These are phyloP conservation scores for Patella vulgata DNA, from an alignment of 1,140 invertebrate genomes.

Conservation along the genomic window DNA sequence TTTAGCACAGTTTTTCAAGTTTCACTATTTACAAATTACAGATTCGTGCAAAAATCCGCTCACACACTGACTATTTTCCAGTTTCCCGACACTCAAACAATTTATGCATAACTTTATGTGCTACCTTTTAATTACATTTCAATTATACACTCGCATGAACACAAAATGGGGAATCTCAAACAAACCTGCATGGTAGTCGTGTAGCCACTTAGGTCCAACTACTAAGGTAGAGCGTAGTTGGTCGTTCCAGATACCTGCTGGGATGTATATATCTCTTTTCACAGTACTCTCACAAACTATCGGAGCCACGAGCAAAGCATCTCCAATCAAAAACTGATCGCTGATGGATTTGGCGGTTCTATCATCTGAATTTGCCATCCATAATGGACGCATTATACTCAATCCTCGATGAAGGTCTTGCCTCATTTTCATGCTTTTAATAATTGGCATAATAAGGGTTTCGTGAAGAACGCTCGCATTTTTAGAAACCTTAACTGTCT, in stretches of 20 bases:
- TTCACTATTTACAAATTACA: too few relatives aligned
- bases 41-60: too few relatives aligned
- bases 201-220: conserved; percentile 32
- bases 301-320: conserved; percentile 84
- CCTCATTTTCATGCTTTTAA: conserved; percentile 69
- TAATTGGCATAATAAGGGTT: conserved; percentile 72
- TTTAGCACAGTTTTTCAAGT: too few relatives aligned
- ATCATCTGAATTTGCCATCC: conserved; percentile 89
- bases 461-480: conserved; percentile 77
- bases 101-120: too few relatives aligned
- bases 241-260: conserved; percentile 48
- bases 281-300: conserved; percentile 76
- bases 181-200: conserved; percentile 20
- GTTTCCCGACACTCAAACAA: too few relatives aligned
- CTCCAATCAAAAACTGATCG: conserved; percentile 87
- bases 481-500: conserved; percentile 74
- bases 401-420: conserved; percentile 76
- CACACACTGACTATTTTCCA: too few relatives aligned
- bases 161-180: conserved; percentile 35
- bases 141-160: conserved; percentile 16
- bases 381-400: conserved; percentile 81
- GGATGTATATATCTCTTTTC: conserved; percentile 76
- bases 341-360: conserved; percentile 76
- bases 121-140: too few relatives aligned
- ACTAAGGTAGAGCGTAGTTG: conserved; percentile 17